Evolutionary conservation across 2,888 invertebrate species (phyloP), one percentile per base, ranked within the genome.

Genomic region (Hartigia nigra): DNA sequence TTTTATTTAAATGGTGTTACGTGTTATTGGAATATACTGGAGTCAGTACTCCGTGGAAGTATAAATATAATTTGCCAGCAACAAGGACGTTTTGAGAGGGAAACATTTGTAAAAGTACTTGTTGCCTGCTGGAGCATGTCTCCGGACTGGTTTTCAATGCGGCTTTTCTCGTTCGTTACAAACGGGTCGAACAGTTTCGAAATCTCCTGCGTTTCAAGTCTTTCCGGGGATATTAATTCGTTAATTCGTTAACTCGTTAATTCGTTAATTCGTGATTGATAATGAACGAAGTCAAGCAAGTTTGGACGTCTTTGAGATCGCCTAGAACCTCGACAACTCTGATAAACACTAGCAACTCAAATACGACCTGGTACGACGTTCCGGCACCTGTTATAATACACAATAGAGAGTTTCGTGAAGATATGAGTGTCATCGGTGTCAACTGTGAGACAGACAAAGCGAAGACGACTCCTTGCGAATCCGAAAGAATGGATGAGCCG

Each of bases 221-320:
- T 55, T 39, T 14, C 9, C 55, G 55, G 23, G 23, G 23, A 55
- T 5, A 55, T 55, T 23, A 55, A 55, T 55, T 23, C 4, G 55
- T 14, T n/a, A n/a, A n/a, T n/a, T n/a, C n/a, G n/a, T n/a, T n/a
- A n/a, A n/a, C n/a, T n/a, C n/a, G n/a, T n/a, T n/a, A n/a, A n/a
- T n/a, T n/a, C n/a, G n/a, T 55, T 23, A 55, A 55, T 55, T 23
- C 4, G 55, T 14, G 55, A 23, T 14, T 72, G 77, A 86, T 35
- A 78, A 90, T 90, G 90, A 89, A 89, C 83, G 90, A 87, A 78
- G 88, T 88, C 83, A 87, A 81, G 70, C 87, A 88, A 78, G 87
- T 86, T 79, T 87, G 88, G 90, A 83, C 85, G 75, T 83, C 86
- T 11, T 77, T 89, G 31, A 85, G 82, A 78, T 85, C 89, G 69